Evolutionary conservation across 2,113 vertebrate species (phyloP).

Genomic region (Macquaria australasica): DNA sequence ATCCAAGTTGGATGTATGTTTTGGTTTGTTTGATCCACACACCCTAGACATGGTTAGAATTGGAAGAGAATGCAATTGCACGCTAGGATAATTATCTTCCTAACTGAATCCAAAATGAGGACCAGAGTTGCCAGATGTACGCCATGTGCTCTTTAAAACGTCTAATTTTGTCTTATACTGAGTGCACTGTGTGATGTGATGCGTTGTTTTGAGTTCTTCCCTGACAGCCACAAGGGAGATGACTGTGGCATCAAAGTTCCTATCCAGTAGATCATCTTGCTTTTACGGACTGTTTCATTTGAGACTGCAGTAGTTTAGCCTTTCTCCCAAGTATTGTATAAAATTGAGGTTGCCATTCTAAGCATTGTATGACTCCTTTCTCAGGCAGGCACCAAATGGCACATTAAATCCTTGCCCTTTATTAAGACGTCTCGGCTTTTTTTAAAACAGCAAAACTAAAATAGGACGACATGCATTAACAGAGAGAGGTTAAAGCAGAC

Average conservation of each 20-base stretch:
- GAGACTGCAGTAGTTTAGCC: constrained; percentile 20
- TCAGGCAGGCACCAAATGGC: constrained; percentile 11
- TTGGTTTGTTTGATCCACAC: constrained; percentile 50
- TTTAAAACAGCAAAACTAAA: background rate
- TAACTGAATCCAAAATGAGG: constrained; percentile 40
- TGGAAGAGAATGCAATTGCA: constrained; percentile 24
- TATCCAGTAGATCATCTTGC: constrained; percentile 23
- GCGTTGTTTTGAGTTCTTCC: constrained; percentile 25
- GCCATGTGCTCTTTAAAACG: constrained; percentile 37
- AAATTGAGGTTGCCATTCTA: background rate
- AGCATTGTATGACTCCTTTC: constrained; percentile 15
- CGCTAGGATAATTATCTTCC: constrained; percentile 40
- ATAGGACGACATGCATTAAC: background rate
- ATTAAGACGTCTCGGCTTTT: background rate
- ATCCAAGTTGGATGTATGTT: constrained; percentile 29
- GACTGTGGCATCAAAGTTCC: constrained; percentile 19
- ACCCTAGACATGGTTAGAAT: constrained; percentile 14
- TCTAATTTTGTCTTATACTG: constrained; percentile 20
- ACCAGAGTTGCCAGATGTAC: constrained; percentile 35
- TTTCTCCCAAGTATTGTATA: constrained; percentile 12
- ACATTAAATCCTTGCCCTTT: background rate
- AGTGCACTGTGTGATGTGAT: constrained; percentile 28
- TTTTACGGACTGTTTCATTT: constrained; percentile 22
- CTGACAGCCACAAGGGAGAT: constrained; percentile 29
- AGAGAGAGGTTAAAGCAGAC: background rate